Conservation (phyloP, 2,888 invertebrate species). For the Pristionchus arcanus region DNA sequence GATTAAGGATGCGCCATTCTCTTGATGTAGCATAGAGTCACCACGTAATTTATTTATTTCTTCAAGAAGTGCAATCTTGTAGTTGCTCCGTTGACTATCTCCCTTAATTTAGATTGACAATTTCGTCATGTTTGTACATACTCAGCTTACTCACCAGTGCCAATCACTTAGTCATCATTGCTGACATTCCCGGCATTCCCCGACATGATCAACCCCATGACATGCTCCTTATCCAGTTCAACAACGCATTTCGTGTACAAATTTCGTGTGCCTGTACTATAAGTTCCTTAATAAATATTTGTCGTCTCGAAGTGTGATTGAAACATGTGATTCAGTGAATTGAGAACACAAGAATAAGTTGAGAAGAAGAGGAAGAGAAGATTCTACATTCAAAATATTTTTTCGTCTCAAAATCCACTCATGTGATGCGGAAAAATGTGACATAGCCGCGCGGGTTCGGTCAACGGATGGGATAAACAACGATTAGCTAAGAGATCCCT, state of each 20-base stretch:
- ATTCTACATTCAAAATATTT: no score
- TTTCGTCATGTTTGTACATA: conserved; percentile 39
- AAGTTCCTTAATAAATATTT: conserved; percentile 5
- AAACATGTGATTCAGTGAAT: background rate
- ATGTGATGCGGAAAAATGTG: background rate
- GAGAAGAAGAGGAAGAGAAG: no score
- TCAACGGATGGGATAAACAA: background rate
- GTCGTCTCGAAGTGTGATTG: background rate
- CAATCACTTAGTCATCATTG: background rate
- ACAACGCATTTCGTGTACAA: conserved; percentile 22
- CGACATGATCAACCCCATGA: background rate
- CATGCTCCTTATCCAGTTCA: conserved; percentile 36
- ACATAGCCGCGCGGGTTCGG: background rate
- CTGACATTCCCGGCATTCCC: background rate
- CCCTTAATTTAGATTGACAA: background rate
- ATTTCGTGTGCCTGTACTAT: background rate
- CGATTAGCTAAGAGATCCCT: background rate
- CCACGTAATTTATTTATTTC: background rate
- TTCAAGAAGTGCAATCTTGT: background rate
- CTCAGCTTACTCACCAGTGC: background rate
- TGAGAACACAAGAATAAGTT: background rate
- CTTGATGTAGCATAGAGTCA: no score
- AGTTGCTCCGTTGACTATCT: background rate
- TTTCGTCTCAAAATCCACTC: background rate
- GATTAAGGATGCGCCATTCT: no score